Evolutionary conservation across 2,797 vertebrate species (phyloP).

Genomic region (Okamejei kenojei): DNA sequence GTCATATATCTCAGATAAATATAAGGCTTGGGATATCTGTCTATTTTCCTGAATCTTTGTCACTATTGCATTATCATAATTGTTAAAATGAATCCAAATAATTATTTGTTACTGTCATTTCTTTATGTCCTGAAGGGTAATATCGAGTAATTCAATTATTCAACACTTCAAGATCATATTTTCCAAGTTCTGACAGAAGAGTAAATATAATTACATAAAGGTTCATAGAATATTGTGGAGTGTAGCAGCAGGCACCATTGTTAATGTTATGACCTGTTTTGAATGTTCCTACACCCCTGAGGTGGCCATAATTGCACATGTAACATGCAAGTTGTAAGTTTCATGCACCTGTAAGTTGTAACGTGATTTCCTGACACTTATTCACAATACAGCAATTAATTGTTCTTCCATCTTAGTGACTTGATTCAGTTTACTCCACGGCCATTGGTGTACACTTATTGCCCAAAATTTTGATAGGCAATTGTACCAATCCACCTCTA

Average conservation of each 20-base stretch:
- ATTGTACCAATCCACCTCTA: no score
- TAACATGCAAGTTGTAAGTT: no score
- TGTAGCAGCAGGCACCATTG: no score
- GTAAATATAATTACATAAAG: not conserved
- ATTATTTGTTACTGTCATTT: not conserved
- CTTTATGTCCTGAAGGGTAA: not conserved
- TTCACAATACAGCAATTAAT: no score
- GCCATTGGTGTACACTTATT: no score
- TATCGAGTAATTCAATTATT: not conserved
- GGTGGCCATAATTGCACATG: no score
- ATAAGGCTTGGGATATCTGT: not conserved
- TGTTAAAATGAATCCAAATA: not conserved
- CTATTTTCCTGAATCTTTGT: not conserved
- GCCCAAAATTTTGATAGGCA: no score
- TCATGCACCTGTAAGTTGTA: no score
- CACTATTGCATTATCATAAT: not conserved
- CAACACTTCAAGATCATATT: not conserved
- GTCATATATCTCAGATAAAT: not conserved
- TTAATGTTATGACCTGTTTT: not conserved
- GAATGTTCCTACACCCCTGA: not conserved
- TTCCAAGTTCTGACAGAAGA: not conserved
- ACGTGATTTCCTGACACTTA: no score
- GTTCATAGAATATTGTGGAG: not conserved
- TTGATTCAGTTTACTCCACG: no score
- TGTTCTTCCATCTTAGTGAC: no score